phyloP scores from a whole-genome alignment of 2,797 vertebrate genomes.

The Gouania willdenowi region DNA sequence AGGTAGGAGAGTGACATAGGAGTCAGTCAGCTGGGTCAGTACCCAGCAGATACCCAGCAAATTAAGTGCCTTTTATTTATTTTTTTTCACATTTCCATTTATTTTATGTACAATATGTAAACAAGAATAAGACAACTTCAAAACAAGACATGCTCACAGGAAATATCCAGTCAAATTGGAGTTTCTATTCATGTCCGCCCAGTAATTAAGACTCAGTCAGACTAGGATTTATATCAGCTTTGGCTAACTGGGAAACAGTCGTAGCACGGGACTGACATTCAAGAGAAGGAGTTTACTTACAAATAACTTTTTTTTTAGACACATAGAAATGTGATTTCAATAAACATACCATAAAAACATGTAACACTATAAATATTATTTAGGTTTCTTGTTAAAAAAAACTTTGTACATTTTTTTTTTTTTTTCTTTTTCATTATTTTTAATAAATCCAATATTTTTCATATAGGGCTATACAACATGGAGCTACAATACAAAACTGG shows the following conservation, averaged over 20 bases:
- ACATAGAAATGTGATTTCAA: slow-evolving; percentile 70
- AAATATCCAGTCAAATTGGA: slow-evolving; percentile 64
- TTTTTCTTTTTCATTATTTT: slow-evolving; percentile 39
- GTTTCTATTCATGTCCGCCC: slow-evolving; percentile 46
- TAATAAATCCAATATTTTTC: slow-evolving; percentile 63
- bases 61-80: slow-evolving; percentile 43
- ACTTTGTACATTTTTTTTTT: slow-evolving; percentile 71
- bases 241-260: slow-evolving; percentile 45
- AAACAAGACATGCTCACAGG: slow-evolving; percentile 74
- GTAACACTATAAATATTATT: slow-evolving; percentile 79
- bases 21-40: no score
- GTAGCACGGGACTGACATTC: slow-evolving; percentile 64
- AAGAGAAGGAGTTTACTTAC: slow-evolving; percentile 57
- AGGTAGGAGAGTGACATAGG: no score
- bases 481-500: slow-evolving; percentile 66
- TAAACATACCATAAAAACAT: slow-evolving; percentile 74
- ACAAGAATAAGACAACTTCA: slow-evolving; percentile 71
- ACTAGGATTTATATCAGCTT: slow-evolving; percentile 53
- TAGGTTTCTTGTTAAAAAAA: slow-evolving; percentile 72
- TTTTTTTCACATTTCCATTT: slow-evolving; percentile 63
- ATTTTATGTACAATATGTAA: slow-evolving; percentile 82
- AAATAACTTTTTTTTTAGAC: slow-evolving; percentile 63
- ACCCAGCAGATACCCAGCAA: no score
- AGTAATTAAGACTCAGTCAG: slow-evolving; percentile 35
- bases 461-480: slow-evolving; percentile 55